Conservation (phyloP, 2,888 invertebrate genomes). For the Malthinus flaveolus region DNA sequence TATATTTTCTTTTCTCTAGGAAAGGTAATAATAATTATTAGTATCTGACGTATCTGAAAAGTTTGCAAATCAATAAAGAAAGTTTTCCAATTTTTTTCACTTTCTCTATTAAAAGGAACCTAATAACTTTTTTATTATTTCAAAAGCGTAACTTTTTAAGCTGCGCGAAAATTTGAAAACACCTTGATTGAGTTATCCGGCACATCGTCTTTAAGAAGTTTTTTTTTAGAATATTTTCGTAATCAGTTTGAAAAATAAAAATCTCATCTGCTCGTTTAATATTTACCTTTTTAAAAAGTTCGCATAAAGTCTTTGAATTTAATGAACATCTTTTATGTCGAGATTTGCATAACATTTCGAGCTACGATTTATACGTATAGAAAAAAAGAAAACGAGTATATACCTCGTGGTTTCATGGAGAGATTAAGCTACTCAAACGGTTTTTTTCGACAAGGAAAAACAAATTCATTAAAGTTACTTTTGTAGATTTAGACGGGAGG, state of each 20-base stretch:
- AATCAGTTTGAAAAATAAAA: conserved; percentile 34
- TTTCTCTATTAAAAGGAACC: conserved; percentile 10
- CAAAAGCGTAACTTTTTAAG: conserved; percentile 28
- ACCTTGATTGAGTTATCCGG: conserved; percentile 24
- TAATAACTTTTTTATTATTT: conserved; percentile 29
- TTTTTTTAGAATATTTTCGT: conserved; percentile 9
- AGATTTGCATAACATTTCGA: conserved; percentile 48
- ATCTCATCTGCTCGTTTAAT: conserved; percentile 43
- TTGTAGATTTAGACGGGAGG: background rate
- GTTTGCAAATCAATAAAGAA: conserved; percentile 17
- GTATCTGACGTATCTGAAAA: background rate
- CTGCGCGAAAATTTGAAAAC: conserved; percentile 22
- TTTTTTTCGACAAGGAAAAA: conserved; percentile 9
- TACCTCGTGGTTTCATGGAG: background rate
- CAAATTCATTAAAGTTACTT: conserved; percentile 23
- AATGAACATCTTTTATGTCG: conserved; percentile 49
- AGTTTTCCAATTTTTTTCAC: conserved; percentile 26
- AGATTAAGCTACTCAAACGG: conserved; percentile 7
- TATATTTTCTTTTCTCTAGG: too few relatives aligned
- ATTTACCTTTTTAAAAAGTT: conserved; percentile 45
- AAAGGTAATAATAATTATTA: background rate
- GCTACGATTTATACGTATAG: conserved; percentile 41
- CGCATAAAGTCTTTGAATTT: conserved; percentile 45
- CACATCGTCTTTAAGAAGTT: conserved; percentile 2
- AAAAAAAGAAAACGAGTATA: conserved; percentile 23